These are phyloP conservation scores for Cervus canadensis DNA, from an alignment of 2,113 vertebrate genomes.

Conservation along the genomic window DNA sequence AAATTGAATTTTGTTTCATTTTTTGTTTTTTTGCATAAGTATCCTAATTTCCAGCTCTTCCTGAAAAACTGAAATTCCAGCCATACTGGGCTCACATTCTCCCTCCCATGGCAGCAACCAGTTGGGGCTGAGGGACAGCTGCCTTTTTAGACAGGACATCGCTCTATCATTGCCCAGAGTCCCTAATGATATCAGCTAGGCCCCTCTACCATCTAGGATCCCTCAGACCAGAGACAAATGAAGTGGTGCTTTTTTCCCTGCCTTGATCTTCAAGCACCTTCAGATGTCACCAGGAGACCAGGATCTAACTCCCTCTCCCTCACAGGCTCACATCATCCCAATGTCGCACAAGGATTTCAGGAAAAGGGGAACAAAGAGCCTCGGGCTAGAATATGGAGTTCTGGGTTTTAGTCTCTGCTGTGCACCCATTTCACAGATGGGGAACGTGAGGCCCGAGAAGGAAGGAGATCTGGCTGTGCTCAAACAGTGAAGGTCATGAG, in stretches of 20 bases:
- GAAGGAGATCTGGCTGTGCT: background rate
- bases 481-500: background rate
- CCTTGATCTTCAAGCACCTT: background rate
- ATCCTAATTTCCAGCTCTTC: conserved; percentile 4
- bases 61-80: conserved; percentile 14
- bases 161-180: background rate
- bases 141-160: background rate
- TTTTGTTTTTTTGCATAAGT: background rate
- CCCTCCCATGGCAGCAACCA: background rate
- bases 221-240: background rate
- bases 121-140: background rate
- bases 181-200: background rate
- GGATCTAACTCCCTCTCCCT: background rate
- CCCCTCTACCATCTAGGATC: background rate
- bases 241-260: background rate
- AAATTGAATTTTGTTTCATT: background rate
- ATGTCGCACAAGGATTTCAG: background rate
- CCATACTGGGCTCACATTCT: background rate
- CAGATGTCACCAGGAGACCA: background rate
- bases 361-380: background rate
- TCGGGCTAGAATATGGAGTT: background rate
- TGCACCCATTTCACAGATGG: background rate
- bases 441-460: conserved; percentile 11
- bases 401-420: background rate
- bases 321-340: background rate